A percentile compares a stretch with the other conserved stretches of the same genome.
Conservation (phyloP, 1,140 invertebrate species). For the Drosophila rufa region DNA sequence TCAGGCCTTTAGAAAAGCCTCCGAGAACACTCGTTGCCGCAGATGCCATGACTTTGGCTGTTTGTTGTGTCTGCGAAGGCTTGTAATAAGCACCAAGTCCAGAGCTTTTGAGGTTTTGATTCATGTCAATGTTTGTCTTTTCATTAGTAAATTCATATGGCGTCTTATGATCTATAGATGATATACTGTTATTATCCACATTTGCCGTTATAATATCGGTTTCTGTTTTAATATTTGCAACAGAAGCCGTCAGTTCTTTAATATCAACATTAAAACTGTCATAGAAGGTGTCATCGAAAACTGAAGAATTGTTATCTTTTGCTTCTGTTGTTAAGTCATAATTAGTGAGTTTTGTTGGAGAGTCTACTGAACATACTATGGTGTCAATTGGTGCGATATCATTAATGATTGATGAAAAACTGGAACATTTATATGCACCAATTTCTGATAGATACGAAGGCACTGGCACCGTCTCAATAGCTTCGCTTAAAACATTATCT, state of each 20-base stretch:
- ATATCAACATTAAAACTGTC: slow-evolving; percentile 80
- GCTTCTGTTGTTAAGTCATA: neutral
- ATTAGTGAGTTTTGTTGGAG: neutral
- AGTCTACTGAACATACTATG: slow-evolving; percentile 23
- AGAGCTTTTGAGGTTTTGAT: slow-evolving; percentile 14
- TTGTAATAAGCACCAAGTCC: slow-evolving; percentile 51
- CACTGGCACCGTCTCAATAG: neutral
- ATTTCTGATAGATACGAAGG: slow-evolving; percentile 15
- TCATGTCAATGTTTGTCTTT: slow-evolving; percentile 17
- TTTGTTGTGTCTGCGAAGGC: slow-evolving; percentile 33
- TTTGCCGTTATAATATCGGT: slow-evolving; percentile 10
- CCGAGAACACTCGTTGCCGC: slow-evolving; percentile 64
- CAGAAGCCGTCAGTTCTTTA: slow-evolving; percentile 54
- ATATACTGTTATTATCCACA: neutral
- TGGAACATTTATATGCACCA: neutral
- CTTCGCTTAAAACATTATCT: neutral
- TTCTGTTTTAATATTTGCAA: slow-evolving; percentile 34
- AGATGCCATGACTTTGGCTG: slow-evolving; percentile 37
- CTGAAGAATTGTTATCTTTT: neutral
- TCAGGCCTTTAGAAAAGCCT: slow-evolving; percentile 77
- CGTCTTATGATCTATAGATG: neutral
- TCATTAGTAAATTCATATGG: neutral
- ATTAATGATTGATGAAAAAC: neutral
- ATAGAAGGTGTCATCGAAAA: slow-evolving; percentile 78
- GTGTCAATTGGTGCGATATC: slow-evolving; percentile 17